phyloP scores from a whole-genome alignment of 1,140 invertebrate genomes.

The Calliphora vicina region DNA sequence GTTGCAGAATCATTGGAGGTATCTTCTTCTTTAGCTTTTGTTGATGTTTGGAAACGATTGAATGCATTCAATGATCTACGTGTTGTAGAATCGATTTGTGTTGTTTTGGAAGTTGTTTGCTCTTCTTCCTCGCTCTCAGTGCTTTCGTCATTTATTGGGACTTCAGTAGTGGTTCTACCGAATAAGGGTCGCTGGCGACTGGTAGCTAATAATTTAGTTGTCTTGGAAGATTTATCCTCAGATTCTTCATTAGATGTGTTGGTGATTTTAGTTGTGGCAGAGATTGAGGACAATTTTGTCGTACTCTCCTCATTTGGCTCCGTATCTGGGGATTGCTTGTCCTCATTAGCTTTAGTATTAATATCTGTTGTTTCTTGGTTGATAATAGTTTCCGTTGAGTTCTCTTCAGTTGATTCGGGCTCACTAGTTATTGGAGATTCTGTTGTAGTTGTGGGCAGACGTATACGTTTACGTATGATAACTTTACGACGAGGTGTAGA shows the following conservation, averaged over 20 bases:
- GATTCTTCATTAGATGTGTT: not conserved
- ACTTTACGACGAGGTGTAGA: not conserved
- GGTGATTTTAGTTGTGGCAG: not conserved
- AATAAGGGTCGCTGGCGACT: not conserved
- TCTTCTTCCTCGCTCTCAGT: not conserved
- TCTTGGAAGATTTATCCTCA: not conserved
- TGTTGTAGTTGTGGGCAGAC: not conserved
- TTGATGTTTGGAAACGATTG: slow-evolving; percentile 25
- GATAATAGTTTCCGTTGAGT: not conserved
- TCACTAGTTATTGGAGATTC: not conserved
- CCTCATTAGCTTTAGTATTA: not conserved
- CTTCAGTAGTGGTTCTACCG: not conserved
- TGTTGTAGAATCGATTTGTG: slow-evolving; percentile 15
- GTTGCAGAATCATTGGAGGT: not conserved
- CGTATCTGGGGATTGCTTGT: too few relatives aligned
- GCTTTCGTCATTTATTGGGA: not conserved
- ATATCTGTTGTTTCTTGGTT: not conserved
- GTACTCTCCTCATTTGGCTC: not conserved
- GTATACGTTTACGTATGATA: not conserved
- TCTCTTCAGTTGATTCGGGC: not conserved
- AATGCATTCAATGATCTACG: slow-evolving; percentile 15
- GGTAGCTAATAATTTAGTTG: not conserved
- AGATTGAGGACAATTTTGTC: not conserved
- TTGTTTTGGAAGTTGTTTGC: not conserved
- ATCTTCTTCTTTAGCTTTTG: not conserved